These are phyloP conservation scores for Plagodis dolabraria DNA, from an alignment of 2,888 invertebrate genomes.

Conservation along the genomic window DNA sequence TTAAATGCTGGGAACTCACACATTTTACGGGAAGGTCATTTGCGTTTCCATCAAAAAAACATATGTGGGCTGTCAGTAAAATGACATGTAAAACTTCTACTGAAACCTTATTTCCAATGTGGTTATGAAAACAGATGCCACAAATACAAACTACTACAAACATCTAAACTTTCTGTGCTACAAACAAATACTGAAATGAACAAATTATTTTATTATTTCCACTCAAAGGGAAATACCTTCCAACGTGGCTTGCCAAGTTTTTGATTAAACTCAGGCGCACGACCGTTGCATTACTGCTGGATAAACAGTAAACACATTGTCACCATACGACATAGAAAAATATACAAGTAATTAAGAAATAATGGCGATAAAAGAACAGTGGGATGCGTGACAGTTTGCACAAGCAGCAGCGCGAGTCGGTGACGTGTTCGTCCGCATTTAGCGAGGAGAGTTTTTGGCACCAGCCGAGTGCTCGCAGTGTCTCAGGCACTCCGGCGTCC, in stretches of 20 bases:
- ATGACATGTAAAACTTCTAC: too few relatives aligned
- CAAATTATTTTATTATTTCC: too few relatives aligned
- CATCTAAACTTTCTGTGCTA: too few relatives aligned
- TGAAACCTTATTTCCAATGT: too few relatives aligned
- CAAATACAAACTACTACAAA: too few relatives aligned
- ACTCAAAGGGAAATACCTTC: neutral
- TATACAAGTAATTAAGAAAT: constrained; percentile 51
- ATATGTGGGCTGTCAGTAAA: neutral
- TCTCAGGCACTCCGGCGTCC: constrained; percentile 44
- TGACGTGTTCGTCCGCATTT: constrained; percentile 74
- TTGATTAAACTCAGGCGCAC: constrained; percentile 12
- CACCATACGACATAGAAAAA: constrained; percentile 45
- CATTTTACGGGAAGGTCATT: neutral
- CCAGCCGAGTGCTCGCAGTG: constrained; percentile 65
- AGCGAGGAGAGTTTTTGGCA: constrained; percentile 71
- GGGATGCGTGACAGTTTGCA: constrained; percentile 52
- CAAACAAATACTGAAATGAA: too few relatives aligned
- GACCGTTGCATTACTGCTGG: constrained; percentile 14
- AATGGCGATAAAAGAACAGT: constrained; percentile 36
- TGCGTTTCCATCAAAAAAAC: constrained; percentile 2
- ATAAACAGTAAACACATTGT: constrained; percentile 32
- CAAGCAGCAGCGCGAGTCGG: constrained; percentile 35
- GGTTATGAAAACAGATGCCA: too few relatives aligned
- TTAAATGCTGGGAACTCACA: constrained; percentile 8
- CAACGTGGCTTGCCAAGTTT: constrained; percentile 14